Base-by-base conservation (phyloP, 2,797 vertebrate species). In the Coendou prehensilis region DNA sequence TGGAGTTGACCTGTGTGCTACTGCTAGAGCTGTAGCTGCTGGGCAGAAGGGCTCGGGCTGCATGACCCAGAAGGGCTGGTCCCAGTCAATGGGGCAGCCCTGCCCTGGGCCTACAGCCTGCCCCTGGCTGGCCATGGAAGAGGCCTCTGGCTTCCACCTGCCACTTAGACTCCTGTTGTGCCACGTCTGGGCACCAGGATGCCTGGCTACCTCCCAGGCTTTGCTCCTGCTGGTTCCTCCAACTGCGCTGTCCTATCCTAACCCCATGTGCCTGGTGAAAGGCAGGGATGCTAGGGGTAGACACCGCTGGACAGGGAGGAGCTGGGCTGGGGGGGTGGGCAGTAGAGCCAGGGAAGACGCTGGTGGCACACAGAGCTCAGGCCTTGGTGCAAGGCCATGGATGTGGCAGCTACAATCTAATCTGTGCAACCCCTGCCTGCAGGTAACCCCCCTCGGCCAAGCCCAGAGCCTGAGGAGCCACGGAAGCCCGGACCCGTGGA, bases 371-470 rank as follows among this genome's bases (percentile, higher is more conserved):
- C 41, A 86, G 28, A 93, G 76, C 61, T 75, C n/a, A 1, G 61
- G 23, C 83, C 81, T 92, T 67, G 37, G 45, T 57, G 67, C 59
- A 86, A 41, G 11, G 59, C 64, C 61, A 2, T 10, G 0, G n/a
- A 78, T 2, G 4, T 33, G 5, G 26, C 45, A 28, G 28, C 54
- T 5, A 5, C 0, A 0, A 9, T 33, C 63, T 96, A 87, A 98
- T 89, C 1, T 96, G 71, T 89, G 99, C 98, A 96, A 95, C 98
- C 95, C 95, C 54, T 61, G 71, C 97, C 30, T 52, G 93, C 96
- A 98, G 98, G 95, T 97, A 98, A 97, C 97, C 97, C 98, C 97
- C 98, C 98, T 95, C 91, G 99, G 98, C 98, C 99, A 81, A 99
- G 97, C 98, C 99, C 95, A 20, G 97, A 98, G 84, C 98, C 93